phyloP scores from a whole-genome alignment of 2,888 invertebrate genomes.

The Melinaea menophilus region DNA sequence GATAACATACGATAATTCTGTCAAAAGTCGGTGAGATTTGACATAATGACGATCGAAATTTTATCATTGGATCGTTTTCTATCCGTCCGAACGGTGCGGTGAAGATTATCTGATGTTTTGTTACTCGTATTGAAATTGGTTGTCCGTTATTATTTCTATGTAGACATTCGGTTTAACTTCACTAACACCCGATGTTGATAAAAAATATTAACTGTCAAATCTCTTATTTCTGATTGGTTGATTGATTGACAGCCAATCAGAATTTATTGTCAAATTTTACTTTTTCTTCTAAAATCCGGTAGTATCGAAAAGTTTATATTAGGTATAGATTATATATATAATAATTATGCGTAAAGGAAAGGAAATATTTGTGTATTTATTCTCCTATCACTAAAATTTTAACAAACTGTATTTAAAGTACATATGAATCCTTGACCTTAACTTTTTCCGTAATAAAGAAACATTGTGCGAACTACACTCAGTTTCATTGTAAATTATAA shows the following conservation, averaged over 20 bases:
- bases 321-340: too few relatives aligned
- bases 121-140: slow-evolving; percentile 20
- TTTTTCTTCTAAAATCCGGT: not conserved
- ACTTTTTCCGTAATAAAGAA: too few relatives aligned
- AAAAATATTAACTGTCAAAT: too few relatives aligned
- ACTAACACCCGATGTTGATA: too few relatives aligned
- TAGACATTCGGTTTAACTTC: slow-evolving; percentile 8
- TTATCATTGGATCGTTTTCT: slow-evolving; percentile 34
- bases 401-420: too few relatives aligned
- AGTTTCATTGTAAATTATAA: too few relatives aligned
- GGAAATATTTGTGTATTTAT: too few relatives aligned
- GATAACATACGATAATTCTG: slow-evolving; percentile 40
- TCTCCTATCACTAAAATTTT: too few relatives aligned
- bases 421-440: too few relatives aligned
- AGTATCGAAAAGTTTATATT: too few relatives aligned
- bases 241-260: not conserved
- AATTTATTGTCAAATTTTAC: not conserved
- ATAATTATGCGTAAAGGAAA: too few relatives aligned
- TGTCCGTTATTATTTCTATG: slow-evolving; percentile 21
- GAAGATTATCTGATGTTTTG: slow-evolving; percentile 35
- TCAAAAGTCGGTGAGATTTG: slow-evolving; percentile 40
- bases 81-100: slow-evolving; percentile 32
- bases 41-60: slow-evolving; percentile 42
- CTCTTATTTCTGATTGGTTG: slow-evolving; percentile 9
- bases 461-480: too few relatives aligned